These are phyloP conservation scores for Dromococcyx pavoninus DNA, from an alignment of 2,797 vertebrate genomes.

Conservation along the genomic window DNA sequence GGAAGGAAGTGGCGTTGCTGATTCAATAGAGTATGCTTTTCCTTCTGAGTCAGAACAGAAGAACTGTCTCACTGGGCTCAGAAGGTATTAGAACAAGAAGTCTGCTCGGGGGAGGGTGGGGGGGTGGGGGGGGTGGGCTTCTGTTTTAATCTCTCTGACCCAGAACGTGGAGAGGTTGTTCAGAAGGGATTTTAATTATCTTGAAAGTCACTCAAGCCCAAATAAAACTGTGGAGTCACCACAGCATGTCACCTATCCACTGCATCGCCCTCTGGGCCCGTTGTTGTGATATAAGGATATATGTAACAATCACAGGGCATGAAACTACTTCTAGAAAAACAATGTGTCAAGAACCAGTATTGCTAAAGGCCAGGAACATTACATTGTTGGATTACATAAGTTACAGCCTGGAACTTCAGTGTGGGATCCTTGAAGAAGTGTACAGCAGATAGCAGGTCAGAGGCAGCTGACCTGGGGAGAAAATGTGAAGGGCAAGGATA, in stretches of 20 bases:
- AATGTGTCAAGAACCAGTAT: not conserved
- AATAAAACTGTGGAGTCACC: conserved; percentile 18
- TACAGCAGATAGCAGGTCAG: not conserved
- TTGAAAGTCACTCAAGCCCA: not conserved
- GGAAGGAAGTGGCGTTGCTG: conserved; percentile 67
- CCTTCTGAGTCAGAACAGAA: conserved; percentile 61
- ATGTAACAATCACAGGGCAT: not conserved
- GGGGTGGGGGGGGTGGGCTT: conserved; percentile 33
- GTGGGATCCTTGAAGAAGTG: not conserved
- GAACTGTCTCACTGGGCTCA: conserved; percentile 39
- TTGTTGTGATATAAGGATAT: not conserved
- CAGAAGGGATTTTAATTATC: conserved; percentile 32
- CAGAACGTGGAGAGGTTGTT: conserved; percentile 30
- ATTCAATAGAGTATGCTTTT: conserved; percentile 62
- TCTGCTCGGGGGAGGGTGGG: not conserved
- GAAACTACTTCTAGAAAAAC: conserved; percentile 32
- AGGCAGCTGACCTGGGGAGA: not conserved
- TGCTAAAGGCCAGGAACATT: not conserved
- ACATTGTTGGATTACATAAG: not conserved
- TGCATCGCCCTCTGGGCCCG: not conserved
- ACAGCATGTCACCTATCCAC: not conserved
- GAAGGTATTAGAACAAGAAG: conserved; percentile 48
- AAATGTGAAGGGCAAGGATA: not conserved
- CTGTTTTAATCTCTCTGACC: conserved; percentile 36
- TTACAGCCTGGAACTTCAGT: not conserved